These are phyloP conservation scores for Nycticryphes semicollaris DNA, from an alignment of 2,113 vertebrate genomes.

Conservation along the genomic window DNA sequence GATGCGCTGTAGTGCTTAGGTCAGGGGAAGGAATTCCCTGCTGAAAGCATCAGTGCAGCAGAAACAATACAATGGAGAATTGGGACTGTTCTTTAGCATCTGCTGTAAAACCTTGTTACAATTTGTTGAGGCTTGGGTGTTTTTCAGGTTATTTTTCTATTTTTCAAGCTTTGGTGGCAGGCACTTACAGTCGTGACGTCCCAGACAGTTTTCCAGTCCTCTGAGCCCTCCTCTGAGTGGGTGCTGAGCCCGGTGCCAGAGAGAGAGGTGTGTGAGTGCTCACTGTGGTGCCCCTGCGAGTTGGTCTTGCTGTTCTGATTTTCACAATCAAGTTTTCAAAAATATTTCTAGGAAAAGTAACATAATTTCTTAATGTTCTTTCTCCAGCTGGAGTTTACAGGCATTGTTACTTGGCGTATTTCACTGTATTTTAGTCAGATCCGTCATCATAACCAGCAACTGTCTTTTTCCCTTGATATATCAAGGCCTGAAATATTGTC, in stretches of 20 bases:
- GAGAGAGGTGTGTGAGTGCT: neutral
- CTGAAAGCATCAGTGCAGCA: neutral
- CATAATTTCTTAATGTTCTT: neutral
- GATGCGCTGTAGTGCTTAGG: neutral
- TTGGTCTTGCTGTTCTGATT: neutral
- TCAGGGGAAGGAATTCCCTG: neutral
- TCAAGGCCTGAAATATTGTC: neutral
- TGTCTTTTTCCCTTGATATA: neutral
- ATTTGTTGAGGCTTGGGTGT: neutral
- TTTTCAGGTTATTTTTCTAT: neutral
- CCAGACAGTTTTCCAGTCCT: constrained; percentile 52
- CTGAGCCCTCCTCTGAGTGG: neutral
- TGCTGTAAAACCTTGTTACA: neutral
- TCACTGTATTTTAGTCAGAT: neutral
- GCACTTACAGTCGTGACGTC: constrained; percentile 50
- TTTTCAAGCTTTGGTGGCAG: neutral
- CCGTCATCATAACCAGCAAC: neutral
- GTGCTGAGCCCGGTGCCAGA: neutral
- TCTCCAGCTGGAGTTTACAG: neutral
- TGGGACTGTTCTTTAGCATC: accelerated
- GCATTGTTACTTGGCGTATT: neutral
- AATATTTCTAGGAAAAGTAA: neutral
- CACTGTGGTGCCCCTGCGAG: accelerated
- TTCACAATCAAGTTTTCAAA: neutral
- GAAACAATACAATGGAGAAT: neutral